Base-by-base conservation (phyloP, 1,140 invertebrate genomes). In the Drosophila pallidifrons region DNA sequence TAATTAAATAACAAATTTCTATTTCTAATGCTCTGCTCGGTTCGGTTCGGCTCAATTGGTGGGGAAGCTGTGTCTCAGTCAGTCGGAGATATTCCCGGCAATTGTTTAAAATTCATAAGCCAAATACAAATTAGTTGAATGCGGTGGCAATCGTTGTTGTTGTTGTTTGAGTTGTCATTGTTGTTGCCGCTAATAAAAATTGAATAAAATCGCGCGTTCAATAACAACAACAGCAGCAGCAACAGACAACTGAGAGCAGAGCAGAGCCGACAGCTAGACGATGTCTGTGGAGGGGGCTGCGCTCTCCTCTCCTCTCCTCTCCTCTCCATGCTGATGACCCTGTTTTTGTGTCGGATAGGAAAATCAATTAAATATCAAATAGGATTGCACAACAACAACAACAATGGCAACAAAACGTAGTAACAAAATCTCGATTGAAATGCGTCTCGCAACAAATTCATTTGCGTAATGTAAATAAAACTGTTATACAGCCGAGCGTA, bases 171-270 rank as follows among this genome's bases (percentile, higher is more conserved):
- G 64, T 61, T 61, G 11, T 69, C 30, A 3, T 47, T 63, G 13
- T 25, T 61, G 57, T 13, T 63, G 71, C 32, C 28, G 52, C 68
- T 88, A 81, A 89, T 88, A 89, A 88, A 88, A 85, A 88, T 89
- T 88, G 81, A 89, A 88, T 88, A 88, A 88, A 85, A 88, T 88
- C 81, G 78, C 86, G 81, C 85, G 67, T 76, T 88, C 85, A 88
- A 88, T 88, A 85, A 79, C 85, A 88, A 58, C 41, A 61, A 45
- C 5, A 38, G 28, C 89, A 85, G 76, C 85, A 88, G 52, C 41
- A 61, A 45, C 5, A 38, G 28, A 13, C n/a, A 15, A 10, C 7
- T 3, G 7, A 5, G 15, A 13, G 28, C 8, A 6, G 3, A 25
- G 8, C n/a, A 35, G 52, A 30, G 13, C 6, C 6, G 41, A 15